Evolutionary conservation across 2,888 invertebrate genomes (phyloP).

Genomic region (Polydrusus pterygomalis): DNA sequence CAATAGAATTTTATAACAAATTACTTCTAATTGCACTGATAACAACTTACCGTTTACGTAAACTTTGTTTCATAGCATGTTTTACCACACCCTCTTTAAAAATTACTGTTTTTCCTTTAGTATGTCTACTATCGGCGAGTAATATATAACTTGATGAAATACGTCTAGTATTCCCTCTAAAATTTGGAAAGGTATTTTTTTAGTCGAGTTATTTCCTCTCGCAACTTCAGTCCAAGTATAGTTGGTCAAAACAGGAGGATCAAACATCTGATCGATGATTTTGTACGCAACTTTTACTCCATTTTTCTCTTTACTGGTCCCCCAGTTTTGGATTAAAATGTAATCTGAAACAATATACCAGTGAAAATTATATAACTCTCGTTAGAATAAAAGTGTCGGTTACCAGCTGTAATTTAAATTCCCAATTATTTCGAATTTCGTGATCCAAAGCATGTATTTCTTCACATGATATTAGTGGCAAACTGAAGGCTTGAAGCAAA

Average conservation of each 20-base stretch:
- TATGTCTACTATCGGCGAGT: constrained; percentile 56
- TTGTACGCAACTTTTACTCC: constrained; percentile 57
- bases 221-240: constrained; percentile 58
- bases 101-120: constrained; percentile 54
- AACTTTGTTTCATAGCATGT: constrained; percentile 57
- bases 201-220: constrained; percentile 40
- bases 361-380: too few species aligned
- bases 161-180: constrained; percentile 56
- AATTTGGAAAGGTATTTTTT: constrained; percentile 53
- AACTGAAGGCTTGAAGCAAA: constrained; percentile 27
- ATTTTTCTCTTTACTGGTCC: constrained; percentile 56
- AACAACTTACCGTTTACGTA: constrained; percentile 52
- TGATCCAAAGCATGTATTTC: constrained; percentile 39
- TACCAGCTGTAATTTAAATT: constrained; percentile 39
- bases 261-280: constrained; percentile 55
- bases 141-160: constrained; percentile 56
- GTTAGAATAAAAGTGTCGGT: too few species aligned
- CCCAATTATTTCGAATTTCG: constrained; percentile 34
- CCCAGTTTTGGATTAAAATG: constrained; percentile 53
- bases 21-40: too few species aligned
- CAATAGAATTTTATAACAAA: too few species aligned
- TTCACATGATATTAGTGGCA: constrained; percentile 37
- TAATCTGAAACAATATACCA: constrained; percentile 50
- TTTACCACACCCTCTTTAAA: constrained; percentile 59
- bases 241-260: constrained; percentile 45